Evolutionary conservation across 2,113 vertebrate genomes (phyloP), one percentile per base, ranked within the genome.

Genomic region (Gopherus flavomarginatus): DNA sequence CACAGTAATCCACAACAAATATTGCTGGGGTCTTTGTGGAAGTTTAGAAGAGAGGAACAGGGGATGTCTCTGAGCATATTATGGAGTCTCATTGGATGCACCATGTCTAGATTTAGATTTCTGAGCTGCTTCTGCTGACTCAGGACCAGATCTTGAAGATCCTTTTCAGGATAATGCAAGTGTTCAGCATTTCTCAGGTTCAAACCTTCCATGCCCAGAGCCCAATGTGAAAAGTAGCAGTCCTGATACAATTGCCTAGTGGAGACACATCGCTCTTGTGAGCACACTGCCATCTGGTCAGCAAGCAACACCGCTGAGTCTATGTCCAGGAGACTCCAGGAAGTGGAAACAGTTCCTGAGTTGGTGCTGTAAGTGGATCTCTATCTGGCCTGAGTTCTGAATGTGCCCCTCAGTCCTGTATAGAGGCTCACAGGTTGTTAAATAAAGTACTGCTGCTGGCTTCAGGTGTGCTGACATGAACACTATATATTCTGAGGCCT

Each of bases 101-200:
- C 10, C 0, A 1, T 44, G 81, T 42, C n/a, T 42, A 9, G 47
- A 47, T 3, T 1, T 24, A 54, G 72, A 29, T 19, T 31, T 62
- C 59, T 82, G 50, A 86, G 29, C 59, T 59, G 12, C 81, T 31
- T 31, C 26, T 21, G 6, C 12, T 31, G n/a, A 38, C 5, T 5
- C 50, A 3, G 49, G 22, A 31, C 13, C 0, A 5, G 42, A 8
- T 69, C 80, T 77, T 88, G 21, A 35, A 38, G 42, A 62, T 0
- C 4, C 1, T 7, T 1, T 0, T 5, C 89, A 6, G 62, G 17
- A 59, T 35, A 1, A 10, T 1, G 1, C 3, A 0, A 26, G 12
- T 21, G 35, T 14, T 13, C 19, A 8, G 42, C 54, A 29, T 5
- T n/a, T 50, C 22, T 16, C 80, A 77, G 57, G 52, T 29, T 26